These are phyloP conservation scores for Hephaestus fuliginosus DNA, from an alignment of 2,797 vertebrate species.

Conservation along the genomic window DNA sequence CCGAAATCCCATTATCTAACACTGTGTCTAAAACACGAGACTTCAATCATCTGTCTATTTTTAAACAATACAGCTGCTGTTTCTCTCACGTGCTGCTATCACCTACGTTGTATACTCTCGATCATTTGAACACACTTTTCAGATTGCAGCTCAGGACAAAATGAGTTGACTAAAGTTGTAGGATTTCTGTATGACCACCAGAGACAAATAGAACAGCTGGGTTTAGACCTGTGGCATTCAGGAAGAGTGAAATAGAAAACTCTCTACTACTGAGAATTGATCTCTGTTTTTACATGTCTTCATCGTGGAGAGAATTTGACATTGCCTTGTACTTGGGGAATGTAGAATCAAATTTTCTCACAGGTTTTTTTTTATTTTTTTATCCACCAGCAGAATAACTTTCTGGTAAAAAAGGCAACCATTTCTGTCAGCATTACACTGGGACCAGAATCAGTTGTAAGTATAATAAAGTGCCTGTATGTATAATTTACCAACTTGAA, in stretches of 20 bases:
- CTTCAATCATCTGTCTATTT: too few relatives aligned
- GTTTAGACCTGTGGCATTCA: not conserved
- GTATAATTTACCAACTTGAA: not conserved
- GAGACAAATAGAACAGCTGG: not conserved
- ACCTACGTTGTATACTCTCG: too few relatives aligned
- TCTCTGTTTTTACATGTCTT: not conserved
- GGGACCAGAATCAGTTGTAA: not conserved
- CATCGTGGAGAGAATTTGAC: not conserved
- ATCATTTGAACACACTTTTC: too few relatives aligned
- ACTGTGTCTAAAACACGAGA: too few relatives aligned
- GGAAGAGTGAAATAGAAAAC: not conserved
- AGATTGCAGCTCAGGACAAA: too few relatives aligned
- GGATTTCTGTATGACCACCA: not conserved
- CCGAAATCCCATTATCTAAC: too few relatives aligned
- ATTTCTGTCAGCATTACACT: not conserved
- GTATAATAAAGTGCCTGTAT: not conserved
- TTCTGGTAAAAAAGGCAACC: not conserved
- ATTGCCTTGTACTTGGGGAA: not conserved
- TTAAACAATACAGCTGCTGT: too few relatives aligned
- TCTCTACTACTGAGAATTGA: not conserved
- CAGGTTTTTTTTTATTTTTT: not conserved
- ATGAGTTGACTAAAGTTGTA: too few relatives aligned
- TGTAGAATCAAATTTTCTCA: not conserved
- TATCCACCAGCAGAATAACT: not conserved
- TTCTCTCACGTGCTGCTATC: too few relatives aligned